phyloP scores from a whole-genome alignment of 2,888 invertebrate genomes.

The Pyrrhosoma nymphula region DNA sequence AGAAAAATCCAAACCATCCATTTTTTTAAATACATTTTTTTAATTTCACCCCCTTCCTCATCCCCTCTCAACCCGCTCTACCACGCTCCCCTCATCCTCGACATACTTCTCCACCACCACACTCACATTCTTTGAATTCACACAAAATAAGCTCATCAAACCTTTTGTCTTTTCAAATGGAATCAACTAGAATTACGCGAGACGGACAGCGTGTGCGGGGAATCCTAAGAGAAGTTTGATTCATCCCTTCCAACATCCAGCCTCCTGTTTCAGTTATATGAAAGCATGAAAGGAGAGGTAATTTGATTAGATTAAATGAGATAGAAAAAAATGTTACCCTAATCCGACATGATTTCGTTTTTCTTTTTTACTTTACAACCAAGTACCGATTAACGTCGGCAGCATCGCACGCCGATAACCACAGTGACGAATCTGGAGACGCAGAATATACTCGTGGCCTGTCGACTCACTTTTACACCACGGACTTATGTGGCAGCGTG shows the following conservation, averaged over 20 bases:
- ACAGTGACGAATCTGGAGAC: too few species aligned
- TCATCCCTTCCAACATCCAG: neutral
- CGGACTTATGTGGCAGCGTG: too few species aligned
- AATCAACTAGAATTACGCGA: neutral
- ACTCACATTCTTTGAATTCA: neutral
- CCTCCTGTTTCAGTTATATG: neutral
- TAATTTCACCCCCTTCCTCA: neutral
- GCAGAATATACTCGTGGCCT: too few species aligned
- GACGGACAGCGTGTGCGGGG: neutral
- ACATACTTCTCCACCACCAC: too few species aligned
- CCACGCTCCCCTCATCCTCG: neutral
- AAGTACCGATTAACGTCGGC: neutral
- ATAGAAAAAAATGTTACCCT: neutral
- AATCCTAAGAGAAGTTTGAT: neutral
- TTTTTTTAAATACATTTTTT: neutral
- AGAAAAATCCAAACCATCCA: neutral
- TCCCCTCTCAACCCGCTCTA: neutral
- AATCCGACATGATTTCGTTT: neutral
- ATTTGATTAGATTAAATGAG: slow-evolving; percentile 1
- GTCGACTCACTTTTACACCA: too few species aligned
- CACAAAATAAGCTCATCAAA: slow-evolving; percentile 25
- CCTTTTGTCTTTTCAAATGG: neutral
- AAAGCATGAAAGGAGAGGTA: neutral
- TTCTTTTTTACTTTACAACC: neutral
- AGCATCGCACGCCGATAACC: neutral